These are phyloP conservation scores for Arothron firmamentum DNA, from an alignment of 2,113 vertebrate genomes.

Conservation along the genomic window DNA sequence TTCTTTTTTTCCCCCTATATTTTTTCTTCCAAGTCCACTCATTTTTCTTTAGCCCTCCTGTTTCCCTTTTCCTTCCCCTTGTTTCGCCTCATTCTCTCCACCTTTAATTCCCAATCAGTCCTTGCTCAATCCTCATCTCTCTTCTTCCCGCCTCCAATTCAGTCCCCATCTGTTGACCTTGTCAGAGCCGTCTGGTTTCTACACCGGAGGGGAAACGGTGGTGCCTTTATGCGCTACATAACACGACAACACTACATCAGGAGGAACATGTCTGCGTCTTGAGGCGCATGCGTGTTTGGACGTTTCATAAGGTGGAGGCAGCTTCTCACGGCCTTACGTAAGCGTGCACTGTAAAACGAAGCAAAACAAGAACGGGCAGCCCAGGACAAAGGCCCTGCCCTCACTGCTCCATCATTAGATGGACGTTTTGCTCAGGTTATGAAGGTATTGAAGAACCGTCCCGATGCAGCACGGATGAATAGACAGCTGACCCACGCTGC, in stretches of 20 bases:
- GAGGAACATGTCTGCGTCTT: conserved; percentile 3
- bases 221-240: conserved; percentile 13
- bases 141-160: conserved; percentile 14
- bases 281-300: neutral
- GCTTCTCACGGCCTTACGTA: conserved; percentile 51
- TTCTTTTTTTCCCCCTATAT: neutral
- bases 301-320: conserved; percentile 29
- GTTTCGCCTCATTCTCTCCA: conserved; percentile 1
- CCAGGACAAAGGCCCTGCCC: conserved; percentile 36
- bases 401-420: conserved; percentile 24
- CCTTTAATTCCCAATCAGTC: conserved; percentile 14
- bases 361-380: conserved; percentile 46
- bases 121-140: neutral
- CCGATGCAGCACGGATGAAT: conserved; percentile 26
- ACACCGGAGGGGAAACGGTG: conserved; percentile 45
- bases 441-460: conserved; percentile 6
- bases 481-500: conserved; percentile 48
- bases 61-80: conserved; percentile 2
- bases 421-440: conserved; percentile 3
- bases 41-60: conserved; percentile 1
- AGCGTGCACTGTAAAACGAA: conserved; percentile 43
- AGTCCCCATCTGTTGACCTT: conserved; percentile 36
- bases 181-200: conserved; percentile 30
- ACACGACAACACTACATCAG: neutral
- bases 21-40: neutral